Conservation (phyloP, 2,113 vertebrate genomes). For the Microcebus griseorufus region DNA sequence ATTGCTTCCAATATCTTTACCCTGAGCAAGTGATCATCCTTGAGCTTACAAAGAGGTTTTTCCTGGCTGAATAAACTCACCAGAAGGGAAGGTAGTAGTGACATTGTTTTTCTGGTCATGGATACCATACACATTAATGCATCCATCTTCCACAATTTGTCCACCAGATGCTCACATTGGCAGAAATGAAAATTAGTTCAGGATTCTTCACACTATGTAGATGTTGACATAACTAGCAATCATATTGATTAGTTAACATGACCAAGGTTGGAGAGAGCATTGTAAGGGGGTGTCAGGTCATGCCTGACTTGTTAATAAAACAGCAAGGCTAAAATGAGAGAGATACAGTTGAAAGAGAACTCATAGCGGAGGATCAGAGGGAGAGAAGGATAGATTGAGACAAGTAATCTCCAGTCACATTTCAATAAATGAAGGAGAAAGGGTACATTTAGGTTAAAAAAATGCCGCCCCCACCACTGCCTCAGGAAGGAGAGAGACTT, state of each 20-base stretch:
- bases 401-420: not conserved
- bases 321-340: not conserved
- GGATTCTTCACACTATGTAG: not conserved
- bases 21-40: not conserved
- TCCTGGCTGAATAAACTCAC: not conserved
- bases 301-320: not conserved
- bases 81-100: not conserved
- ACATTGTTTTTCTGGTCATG: not conserved
- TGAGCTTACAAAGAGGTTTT: not conserved
- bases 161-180: not conserved
- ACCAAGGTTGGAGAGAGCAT: not conserved
- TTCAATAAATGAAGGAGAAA: not conserved
- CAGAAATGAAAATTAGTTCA: not conserved
- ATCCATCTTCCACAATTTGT: not conserved
- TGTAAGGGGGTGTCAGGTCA: not conserved
- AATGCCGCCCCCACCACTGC: not conserved
- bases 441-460: not conserved
- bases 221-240: not conserved
- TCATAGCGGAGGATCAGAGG: not conserved
- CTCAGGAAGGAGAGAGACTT: not conserved
- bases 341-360: not conserved
- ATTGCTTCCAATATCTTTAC: not conserved
- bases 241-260: not conserved
- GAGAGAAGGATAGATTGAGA: not conserved
- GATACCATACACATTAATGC: not conserved